Percentiles rank a stretch among this genome's conserved stretches.
These are phyloP conservation scores for Drosophila koepferae DNA, from an alignment of 2,888 invertebrate genomes.

Conservation along the genomic window DNA sequence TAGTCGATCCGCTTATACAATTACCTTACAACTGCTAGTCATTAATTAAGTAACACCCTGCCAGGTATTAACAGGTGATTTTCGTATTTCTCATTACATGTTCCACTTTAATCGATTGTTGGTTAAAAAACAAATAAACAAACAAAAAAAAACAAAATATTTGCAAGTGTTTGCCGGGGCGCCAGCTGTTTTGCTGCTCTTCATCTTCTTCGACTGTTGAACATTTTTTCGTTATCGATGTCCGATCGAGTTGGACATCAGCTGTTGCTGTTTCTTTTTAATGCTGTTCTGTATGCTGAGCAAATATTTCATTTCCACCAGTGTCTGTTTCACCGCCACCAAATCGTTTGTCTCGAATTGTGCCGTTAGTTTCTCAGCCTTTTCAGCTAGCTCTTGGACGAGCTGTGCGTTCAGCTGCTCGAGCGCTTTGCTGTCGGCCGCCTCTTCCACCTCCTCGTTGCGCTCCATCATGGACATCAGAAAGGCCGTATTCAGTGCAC, in stretches of 20 bases:
- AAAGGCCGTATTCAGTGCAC: conserved; percentile 89
- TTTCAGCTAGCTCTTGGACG: conserved; percentile 86
- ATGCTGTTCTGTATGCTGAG: conserved; percentile 92
- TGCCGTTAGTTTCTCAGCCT: conserved; percentile 87
- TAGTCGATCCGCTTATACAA: conserved; percentile 22
- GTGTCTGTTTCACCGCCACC: conserved; percentile 87
- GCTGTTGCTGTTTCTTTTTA: conserved; percentile 86
- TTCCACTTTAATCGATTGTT: conserved; percentile 8
- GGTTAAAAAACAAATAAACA: not conserved
- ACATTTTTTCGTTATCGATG: conserved; percentile 38
- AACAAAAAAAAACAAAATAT: not conserved
- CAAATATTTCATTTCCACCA: conserved; percentile 94
- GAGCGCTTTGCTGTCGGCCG: conserved; percentile 87
- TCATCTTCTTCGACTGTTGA: not conserved
- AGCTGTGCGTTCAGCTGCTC: conserved; percentile 87
- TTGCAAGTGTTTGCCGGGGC: not conserved
- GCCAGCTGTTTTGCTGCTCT: conserved; percentile 3
- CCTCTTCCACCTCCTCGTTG: conserved; percentile 93
- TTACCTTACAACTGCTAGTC: conserved; percentile 23
- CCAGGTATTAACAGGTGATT: conserved; percentile 28
- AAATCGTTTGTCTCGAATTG: conserved; percentile 86
- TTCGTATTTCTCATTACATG: conserved; percentile 23
- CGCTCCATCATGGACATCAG: conserved; percentile 94
- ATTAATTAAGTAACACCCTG: conserved; percentile 24
- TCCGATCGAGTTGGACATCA: conserved; percentile 47